Conservation (phyloP, 2,888 invertebrate genomes). For the Chalcosyrphus nemorum region DNA sequence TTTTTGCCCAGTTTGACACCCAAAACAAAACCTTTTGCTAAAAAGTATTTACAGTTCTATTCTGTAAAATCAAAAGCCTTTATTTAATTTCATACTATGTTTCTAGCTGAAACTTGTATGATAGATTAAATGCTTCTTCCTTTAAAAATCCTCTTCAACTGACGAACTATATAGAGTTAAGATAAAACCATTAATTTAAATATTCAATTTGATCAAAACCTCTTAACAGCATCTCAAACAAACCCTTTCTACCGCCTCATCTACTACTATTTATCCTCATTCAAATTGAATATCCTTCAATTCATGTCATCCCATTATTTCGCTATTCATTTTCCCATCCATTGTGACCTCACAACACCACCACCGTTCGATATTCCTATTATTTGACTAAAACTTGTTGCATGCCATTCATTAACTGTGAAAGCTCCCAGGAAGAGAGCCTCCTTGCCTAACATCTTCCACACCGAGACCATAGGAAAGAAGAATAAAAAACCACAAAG, state of each 20-base stretch:
- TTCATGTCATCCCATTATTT: slow-evolving; percentile 6
- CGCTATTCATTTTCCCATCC: slow-evolving; percentile 5
- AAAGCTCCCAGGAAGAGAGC: slow-evolving; percentile 33
- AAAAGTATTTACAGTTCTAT: too few species aligned
- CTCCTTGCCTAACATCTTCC: slow-evolving; percentile 7
- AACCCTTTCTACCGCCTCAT: neutral
- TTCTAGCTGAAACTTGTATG: too few species aligned
- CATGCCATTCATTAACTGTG: slow-evolving; percentile 66
- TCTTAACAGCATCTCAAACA: too few species aligned
- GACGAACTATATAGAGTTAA: too few species aligned
- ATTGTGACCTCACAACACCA: slow-evolving; percentile 36
- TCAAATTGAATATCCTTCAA: slow-evolving; percentile 35
- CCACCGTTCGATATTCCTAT: slow-evolving; percentile 36
- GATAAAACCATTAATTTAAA: too few species aligned
- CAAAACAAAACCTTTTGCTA: too few species aligned
- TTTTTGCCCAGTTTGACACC: too few species aligned
- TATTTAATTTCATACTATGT: too few species aligned
- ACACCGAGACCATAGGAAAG: slow-evolving; percentile 1
- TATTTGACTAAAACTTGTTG: slow-evolving; percentile 66
- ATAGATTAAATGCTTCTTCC: too few species aligned
- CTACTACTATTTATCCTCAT: neutral
- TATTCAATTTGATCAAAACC: too few species aligned
- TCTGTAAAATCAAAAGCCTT: too few species aligned
- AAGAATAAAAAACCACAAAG: slow-evolving; percentile 47
- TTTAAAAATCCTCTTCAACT: too few species aligned